Percentiles rank a stretch among this genome's conserved stretches.
These are phyloP conservation scores for Emydura subglobosa DNA, from an alignment of 2,113 vertebrate genomes.

Conservation along the genomic window DNA sequence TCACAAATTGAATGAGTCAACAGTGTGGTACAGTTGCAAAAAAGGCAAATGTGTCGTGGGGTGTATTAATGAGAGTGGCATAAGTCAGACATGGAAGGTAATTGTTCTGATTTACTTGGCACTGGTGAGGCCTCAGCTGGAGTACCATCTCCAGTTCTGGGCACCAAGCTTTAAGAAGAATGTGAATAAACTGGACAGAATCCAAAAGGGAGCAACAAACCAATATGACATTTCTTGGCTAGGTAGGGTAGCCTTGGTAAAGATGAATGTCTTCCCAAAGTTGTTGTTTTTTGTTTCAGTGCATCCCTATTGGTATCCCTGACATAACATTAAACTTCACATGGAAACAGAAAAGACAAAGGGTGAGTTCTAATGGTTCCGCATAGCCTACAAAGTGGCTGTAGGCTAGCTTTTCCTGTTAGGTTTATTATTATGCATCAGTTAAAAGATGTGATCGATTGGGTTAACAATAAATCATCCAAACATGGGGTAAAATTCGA, in stretches of 20 bases:
- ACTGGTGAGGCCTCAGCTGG: neutral
- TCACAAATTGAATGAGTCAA: neutral
- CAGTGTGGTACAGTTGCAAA: neutral
- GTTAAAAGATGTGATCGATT: neutral
- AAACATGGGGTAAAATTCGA: neutral
- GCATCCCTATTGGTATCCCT: neutral
- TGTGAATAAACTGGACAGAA: neutral
- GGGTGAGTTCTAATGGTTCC: neutral
- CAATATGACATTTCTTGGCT: neutral
- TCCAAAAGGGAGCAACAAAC: neutral
- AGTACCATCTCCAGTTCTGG: neutral
- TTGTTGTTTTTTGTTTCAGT: neutral
- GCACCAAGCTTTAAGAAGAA: neutral
- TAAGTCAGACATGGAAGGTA: neutral
- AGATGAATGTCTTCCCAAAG: neutral
- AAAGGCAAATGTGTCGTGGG: neutral
- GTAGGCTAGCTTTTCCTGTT: neutral
- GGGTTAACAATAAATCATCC: neutral
- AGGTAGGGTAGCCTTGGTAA: neutral
- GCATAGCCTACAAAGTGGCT: neutral
- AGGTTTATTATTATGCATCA: no score
- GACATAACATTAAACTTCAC: neutral
- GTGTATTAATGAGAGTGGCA: neutral
- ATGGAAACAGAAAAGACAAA: neutral
- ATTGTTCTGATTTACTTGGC: neutral